Base-by-base conservation (phyloP, 2,113 vertebrate species). In the Callipepla squamata region DNA sequence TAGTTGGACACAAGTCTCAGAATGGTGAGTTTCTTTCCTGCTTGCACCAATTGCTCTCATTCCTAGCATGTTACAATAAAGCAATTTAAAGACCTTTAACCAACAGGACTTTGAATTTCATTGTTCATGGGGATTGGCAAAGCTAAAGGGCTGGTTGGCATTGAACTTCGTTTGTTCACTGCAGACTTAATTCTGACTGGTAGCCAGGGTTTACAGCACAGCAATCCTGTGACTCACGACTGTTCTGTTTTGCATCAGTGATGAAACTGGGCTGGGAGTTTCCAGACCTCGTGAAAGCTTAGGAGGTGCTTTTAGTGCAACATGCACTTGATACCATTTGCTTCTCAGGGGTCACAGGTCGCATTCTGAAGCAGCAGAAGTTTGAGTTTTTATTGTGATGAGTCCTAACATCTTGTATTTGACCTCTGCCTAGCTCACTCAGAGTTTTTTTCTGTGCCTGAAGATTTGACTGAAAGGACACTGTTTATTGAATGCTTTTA, bases 311-410 rank as follows among this genome's bases (percentile, higher is more conserved):
- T 94, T 94, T 78, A 88, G 94, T 65, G 77, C 66, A 73, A 75
- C 0, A 0, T 88, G n/a, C 85, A 5, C 44, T 91, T 28, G 1
- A 66, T 90, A n/a, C 85, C 32, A 20, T 91, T 96, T 88, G 73
- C 80, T 40, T 90, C 48, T 94, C 62, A 32, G 4, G 58, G 87
- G 90, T 94, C 79, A 78, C 36, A 92, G 94, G 90, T 94, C 85
- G 58, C 72, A 72, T 86, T 91, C 72, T 91, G 73, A 94, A 92
- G 80, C 80, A 83, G 61, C 87, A 93, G 76, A 90, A 53, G 61
- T 91, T 91, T 78, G 73, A 72, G 30, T 45, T 91, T 94, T 96
- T 96, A 57, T 83, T 92, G 89, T 85, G 75, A 82, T 92, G 79
- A 90, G 75, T 74, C 87, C 93, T 87, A 92, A 87, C 38, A 32